phyloP scores from a whole-genome alignment of 2,888 invertebrate species.

The Aelia acuminata region DNA sequence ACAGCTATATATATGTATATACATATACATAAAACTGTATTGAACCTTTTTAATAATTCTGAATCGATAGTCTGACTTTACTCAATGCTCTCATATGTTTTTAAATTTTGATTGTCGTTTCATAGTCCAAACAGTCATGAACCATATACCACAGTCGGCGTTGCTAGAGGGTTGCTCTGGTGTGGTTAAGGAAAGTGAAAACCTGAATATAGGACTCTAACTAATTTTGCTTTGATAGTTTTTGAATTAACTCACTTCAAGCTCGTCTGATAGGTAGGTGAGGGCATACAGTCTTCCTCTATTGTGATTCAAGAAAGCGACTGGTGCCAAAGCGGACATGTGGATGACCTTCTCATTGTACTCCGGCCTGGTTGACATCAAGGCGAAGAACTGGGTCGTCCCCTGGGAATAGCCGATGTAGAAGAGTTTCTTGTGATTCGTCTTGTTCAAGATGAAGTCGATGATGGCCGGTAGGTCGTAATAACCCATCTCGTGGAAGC shows the following conservation, averaged over 20 bases:
- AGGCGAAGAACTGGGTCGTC: conserved; percentile 81
- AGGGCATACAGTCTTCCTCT: conserved; percentile 64
- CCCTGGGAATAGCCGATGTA: conserved; percentile 96
- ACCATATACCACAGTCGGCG: no score
- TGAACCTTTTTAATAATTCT: no score
- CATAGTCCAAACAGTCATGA: no score
- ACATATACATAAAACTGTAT: no score
- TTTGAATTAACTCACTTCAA: background rate
- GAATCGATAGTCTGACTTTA: no score
- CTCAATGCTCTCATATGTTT: no score
- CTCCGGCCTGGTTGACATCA: conserved; percentile 78
- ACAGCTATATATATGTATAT: no score
- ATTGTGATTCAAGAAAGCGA: conserved; percentile 78
- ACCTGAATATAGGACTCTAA: no score
- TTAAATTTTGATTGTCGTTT: no score
- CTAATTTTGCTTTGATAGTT: no score
- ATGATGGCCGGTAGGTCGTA: conserved; percentile 90
- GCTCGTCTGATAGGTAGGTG: background rate
- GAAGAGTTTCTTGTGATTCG: conserved; percentile 73
- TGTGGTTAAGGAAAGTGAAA: no score
- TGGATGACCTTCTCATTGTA: conserved; percentile 78
- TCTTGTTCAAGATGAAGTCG: conserved; percentile 76
- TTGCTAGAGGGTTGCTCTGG: no score
- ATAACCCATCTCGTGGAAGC: conserved; percentile 90
- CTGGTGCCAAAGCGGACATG: conserved; percentile 74